These are phyloP conservation scores for Poeciliopsis turneri DNA, from an alignment of 2,797 vertebrate genomes.

Conservation along the genomic window DNA sequence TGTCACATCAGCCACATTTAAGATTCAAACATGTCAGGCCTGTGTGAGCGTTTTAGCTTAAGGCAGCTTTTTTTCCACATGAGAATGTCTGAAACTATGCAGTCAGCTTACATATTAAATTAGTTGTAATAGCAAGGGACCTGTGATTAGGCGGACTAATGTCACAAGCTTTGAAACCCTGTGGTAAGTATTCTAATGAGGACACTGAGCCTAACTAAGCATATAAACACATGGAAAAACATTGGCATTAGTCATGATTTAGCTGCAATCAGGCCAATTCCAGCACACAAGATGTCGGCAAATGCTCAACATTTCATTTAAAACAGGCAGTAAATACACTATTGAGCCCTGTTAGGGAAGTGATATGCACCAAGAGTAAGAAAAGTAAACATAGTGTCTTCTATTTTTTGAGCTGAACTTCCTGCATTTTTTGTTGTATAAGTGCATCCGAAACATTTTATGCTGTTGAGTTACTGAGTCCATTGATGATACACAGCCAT, in stretches of 20 bases:
- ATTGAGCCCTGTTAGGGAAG: not conserved
- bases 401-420: not conserved
- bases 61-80: constrained; percentile 9
- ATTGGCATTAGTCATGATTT: constrained; percentile 11
- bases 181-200: constrained; percentile 12
- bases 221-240: constrained; percentile 2
- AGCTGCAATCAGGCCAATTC: constrained; percentile 7
- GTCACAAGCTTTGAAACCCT: constrained; percentile 20
- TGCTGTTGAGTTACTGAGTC: not conserved
- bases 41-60: constrained; percentile 28
- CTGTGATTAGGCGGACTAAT: constrained; percentile 18
- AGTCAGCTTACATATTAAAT: constrained; percentile 30
- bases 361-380: not conserved
- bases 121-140: constrained; percentile 34
- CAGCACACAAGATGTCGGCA: not conserved
- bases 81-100: constrained; percentile 3
- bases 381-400: not conserved
- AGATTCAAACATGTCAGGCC: constrained; percentile 23
- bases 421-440: not conserved
- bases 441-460: not conserved
- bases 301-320: constrained; percentile 5
- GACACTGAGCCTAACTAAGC: constrained; percentile 12
- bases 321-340: not conserved
- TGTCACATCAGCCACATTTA: constrained; percentile 24
- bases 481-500: constrained; percentile 9